These are phyloP conservation scores for Drosophila lini DNA, from an alignment of 1,140 invertebrate genomes.

Conservation along the genomic window DNA sequence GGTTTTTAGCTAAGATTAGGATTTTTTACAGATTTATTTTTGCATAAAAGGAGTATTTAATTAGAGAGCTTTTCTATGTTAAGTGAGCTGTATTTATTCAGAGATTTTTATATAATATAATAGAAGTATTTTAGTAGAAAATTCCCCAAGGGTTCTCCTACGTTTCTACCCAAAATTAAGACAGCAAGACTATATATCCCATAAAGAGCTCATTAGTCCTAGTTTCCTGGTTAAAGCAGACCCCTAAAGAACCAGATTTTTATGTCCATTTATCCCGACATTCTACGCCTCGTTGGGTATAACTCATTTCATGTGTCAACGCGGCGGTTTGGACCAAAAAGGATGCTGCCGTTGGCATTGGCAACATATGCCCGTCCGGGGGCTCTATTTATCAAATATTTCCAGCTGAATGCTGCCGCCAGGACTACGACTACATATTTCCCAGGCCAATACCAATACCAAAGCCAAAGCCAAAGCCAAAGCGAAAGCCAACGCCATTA, in stretches of 20 bases:
- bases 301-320: slow-evolving; percentile 25
- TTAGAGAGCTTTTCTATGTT: too few relatives aligned
- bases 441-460: neutral
- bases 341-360: slow-evolving; percentile 27
- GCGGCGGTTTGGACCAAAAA: slow-evolving; percentile 8
- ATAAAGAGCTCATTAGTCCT: neutral
- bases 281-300: neutral
- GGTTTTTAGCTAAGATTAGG: neutral
- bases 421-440: slow-evolving; percentile 8
- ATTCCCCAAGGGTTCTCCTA: too few relatives aligned
- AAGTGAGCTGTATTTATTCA: neutral
- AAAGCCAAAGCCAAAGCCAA: neutral
- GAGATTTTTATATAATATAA: neutral
- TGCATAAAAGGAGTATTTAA: too few relatives aligned
- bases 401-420: slow-evolving; percentile 51
- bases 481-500: slow-evolving; percentile 16
- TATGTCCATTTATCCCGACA: neutral
- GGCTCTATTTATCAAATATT: slow-evolving; percentile 63
- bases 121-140: too few relatives aligned
- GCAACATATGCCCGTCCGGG: slow-evolving; percentile 28
- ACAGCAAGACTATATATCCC: neutral
- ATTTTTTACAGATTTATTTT: too few relatives aligned
- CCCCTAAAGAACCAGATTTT: too few relatives aligned
- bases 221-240: neutral
- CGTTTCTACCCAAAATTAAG: neutral